These are phyloP conservation scores for Brachionus koreanus DNA, from an alignment of 1,140 invertebrate genomes.

Conservation along the genomic window DNA sequence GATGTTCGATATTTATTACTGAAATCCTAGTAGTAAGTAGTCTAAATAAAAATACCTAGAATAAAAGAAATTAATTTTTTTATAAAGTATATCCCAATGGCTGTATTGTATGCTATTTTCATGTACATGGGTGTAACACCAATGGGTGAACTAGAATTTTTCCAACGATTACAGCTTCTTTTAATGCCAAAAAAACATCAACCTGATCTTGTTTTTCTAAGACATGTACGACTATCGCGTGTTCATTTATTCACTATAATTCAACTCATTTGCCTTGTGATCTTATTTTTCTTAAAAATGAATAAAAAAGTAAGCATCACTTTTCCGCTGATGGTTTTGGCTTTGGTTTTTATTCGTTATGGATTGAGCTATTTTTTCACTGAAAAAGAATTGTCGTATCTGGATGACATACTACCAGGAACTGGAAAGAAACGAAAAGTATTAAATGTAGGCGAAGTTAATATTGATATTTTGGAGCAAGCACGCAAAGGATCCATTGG, in stretches of 20 bases:
- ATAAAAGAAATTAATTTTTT: background rate
- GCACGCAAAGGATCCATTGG: background rate
- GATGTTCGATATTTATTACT: slow-evolving; percentile 44
- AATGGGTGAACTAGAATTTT: slow-evolving; percentile 82
- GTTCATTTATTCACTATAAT: slow-evolving; percentile 92
- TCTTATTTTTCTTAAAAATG: slow-evolving; percentile 91
- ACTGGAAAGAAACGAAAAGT: slow-evolving; percentile 30
- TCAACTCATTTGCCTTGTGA: slow-evolving; percentile 80
- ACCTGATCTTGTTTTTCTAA: slow-evolving; percentile 92
- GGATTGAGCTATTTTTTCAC: slow-evolving; percentile 38
- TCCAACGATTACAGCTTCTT: slow-evolving; percentile 87
- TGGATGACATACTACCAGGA: slow-evolving; percentile 43
- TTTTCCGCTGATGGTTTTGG: slow-evolving; percentile 82
- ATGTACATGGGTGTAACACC: slow-evolving; percentile 98
- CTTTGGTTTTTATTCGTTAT: slow-evolving; percentile 24
- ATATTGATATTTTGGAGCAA: slow-evolving; percentile 13
- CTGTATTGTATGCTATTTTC: slow-evolving; percentile 88
- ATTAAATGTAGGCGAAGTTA: background rate
- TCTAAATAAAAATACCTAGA: background rate
- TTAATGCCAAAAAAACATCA: slow-evolving; percentile 99
- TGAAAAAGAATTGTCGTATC: slow-evolving; percentile 26
- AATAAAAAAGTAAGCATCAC: slow-evolving; percentile 87
- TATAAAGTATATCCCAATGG: slow-evolving; percentile 76
- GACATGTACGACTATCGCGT: slow-evolving; percentile 78
- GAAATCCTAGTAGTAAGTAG: background rate